Conservation (phyloP, 1,140 invertebrate genomes). For the Littorina saxatilis region DNA sequence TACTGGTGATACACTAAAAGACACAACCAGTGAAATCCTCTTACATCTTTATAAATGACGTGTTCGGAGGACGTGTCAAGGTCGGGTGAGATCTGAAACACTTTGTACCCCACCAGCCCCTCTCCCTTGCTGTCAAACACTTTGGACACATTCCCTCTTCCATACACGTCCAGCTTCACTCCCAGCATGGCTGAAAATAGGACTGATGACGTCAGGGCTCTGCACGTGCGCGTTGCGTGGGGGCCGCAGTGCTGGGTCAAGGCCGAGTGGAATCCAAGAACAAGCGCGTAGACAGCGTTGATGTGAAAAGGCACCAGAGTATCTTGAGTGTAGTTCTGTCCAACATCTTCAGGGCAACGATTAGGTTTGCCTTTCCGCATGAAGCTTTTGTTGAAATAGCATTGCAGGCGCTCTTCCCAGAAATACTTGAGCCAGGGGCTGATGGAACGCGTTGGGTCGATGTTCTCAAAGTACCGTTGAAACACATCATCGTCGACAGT, state of each 20-base stretch:
- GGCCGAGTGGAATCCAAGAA: not conserved
- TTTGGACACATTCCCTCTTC: not conserved
- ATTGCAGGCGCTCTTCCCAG: constrained; percentile 5
- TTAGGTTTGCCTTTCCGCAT: not conserved
- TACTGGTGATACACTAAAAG: no score
- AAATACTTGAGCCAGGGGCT: constrained; percentile 22
- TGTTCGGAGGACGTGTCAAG: not conserved
- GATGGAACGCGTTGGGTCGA: not conserved
- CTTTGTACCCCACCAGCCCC: constrained; percentile 5
- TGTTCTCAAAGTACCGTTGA: not conserved
- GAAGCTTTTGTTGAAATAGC: constrained; percentile 29
- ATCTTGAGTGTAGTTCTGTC: constrained; percentile 2
- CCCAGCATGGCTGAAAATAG: not conserved
- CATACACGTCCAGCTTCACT: constrained; percentile 18
- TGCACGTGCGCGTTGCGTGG: not conserved
- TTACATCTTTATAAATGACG: not conserved
- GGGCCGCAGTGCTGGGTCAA: constrained; percentile 7
- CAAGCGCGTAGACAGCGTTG: not conserved
- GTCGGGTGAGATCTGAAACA: constrained; percentile 16
- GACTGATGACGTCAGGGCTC: not conserved
- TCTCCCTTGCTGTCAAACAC: constrained; percentile 30
- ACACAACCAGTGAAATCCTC: no score
- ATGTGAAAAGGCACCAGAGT: not conserved
- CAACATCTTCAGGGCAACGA: constrained; percentile 2
- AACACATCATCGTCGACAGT: not conserved